Evolutionary conservation across 2,113 vertebrate genomes (phyloP).

Genomic region (Tichodroma muraria): DNA sequence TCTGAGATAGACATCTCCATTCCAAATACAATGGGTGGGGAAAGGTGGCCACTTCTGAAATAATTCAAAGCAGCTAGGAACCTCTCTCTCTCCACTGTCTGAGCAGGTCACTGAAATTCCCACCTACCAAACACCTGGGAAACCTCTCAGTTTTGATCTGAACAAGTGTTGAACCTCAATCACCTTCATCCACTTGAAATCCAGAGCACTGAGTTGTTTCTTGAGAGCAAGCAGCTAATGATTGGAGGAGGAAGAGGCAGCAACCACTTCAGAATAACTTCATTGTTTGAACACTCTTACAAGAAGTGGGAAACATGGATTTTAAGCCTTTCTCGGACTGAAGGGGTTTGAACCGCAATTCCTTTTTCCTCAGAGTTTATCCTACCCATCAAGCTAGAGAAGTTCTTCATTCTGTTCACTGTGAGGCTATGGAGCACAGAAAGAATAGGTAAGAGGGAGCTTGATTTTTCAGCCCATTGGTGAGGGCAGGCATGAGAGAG

Average conservation of each 20-base stretch:
- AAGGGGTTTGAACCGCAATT: constrained; percentile 52
- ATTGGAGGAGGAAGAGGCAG: constrained; percentile 53
- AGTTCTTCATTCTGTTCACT: constrained; percentile 43
- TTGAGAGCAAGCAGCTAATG: constrained; percentile 56
- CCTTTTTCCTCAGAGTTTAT: constrained; percentile 39
- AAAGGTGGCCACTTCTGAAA: constrained; percentile 15
- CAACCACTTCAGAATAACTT: constrained; percentile 60
- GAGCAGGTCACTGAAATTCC: constrained; percentile 31
- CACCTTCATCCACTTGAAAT: constrained; percentile 58
- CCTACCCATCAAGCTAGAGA: constrained; percentile 26
- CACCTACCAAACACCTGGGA: constrained; percentile 38
- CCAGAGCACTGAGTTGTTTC: constrained; percentile 43
- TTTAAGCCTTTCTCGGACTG: constrained; percentile 58
- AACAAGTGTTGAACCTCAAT: constrained; percentile 40
- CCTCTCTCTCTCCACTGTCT: background rate
- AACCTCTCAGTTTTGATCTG: constrained; percentile 45
- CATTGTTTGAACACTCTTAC: constrained; percentile 63
- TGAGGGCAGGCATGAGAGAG: constrained; percentile 35
- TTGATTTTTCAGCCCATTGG: constrained; percentile 48
- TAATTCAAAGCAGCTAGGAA: background rate
- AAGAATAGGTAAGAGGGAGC: constrained; percentile 40
- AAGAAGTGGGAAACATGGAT: constrained; percentile 58
- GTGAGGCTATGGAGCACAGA: background rate
- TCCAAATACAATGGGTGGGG: background rate
- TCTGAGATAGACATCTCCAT: background rate